Percentiles rank a stretch among this genome's conserved stretches.
Conservation (phyloP, 1,140 invertebrate genomes). For the Drosophila micromelanica region DNA sequence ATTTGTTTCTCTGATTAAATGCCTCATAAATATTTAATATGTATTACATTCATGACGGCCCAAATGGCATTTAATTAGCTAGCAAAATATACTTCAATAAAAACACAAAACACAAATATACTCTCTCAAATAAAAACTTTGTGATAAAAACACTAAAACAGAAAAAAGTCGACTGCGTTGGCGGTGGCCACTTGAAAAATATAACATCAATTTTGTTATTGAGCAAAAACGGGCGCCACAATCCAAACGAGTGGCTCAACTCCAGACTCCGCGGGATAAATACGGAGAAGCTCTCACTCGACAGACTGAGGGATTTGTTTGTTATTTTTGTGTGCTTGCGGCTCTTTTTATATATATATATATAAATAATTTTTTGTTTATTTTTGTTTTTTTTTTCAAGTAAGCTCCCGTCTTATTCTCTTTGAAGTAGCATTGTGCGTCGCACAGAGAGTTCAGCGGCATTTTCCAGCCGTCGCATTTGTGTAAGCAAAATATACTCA, state of each 20-base stretch:
- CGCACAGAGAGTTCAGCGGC: slow-evolving; percentile 10
- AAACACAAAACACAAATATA: slow-evolving; percentile 10
- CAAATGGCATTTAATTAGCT: slow-evolving; percentile 72
- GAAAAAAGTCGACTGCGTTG: slow-evolving; percentile 29
- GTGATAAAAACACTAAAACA: slow-evolving; percentile 7
- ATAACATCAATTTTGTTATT: slow-evolving; percentile 74
- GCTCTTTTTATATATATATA: not conserved
- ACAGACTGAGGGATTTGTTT: slow-evolving; percentile 18
- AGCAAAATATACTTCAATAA: slow-evolving; percentile 49
- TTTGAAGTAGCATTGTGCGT: slow-evolving; percentile 63
- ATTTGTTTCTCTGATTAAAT: slow-evolving; percentile 60
- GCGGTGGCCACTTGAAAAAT: slow-evolving; percentile 48
- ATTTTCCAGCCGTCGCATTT: slow-evolving; percentile 27
- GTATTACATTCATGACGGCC: slow-evolving; percentile 43
- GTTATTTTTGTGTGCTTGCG: slow-evolving; percentile 12
- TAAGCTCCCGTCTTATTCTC: slow-evolving; percentile 67
- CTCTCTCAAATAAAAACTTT: slow-evolving; percentile 30
- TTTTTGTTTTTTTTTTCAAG: slow-evolving; percentile 53
- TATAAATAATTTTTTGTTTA: slow-evolving; percentile 1
- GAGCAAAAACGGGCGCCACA: slow-evolving; percentile 49
- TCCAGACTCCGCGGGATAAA: slow-evolving; percentile 33
- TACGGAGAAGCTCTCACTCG: slow-evolving; percentile 16
- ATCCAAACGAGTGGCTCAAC: slow-evolving; percentile 44
- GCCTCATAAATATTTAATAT: slow-evolving; percentile 72
- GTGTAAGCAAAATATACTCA: slow-evolving; percentile 51